A percentile compares a stretch with the other conserved stretches of the same genome.
Conservation (phyloP, 1,140 invertebrate species). For the Drosophila nasuta region DNA sequence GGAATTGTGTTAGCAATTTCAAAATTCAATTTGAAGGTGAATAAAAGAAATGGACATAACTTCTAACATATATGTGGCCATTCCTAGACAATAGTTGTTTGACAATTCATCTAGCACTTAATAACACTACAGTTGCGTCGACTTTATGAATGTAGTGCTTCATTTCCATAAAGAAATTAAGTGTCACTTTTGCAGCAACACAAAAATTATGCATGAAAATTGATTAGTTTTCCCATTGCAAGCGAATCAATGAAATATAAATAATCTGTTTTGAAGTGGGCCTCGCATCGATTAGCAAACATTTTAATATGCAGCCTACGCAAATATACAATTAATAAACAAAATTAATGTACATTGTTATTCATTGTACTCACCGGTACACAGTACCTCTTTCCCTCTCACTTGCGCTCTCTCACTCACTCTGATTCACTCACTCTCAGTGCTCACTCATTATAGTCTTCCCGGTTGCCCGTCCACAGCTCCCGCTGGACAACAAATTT, state of each 20-base stretch:
- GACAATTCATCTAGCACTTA: background rate
- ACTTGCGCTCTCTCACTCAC: background rate
- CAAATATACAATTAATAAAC: constrained; percentile 80
- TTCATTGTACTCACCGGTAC: constrained; percentile 63
- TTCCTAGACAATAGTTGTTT: background rate
- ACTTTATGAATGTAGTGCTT: background rate
- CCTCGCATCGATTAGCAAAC: constrained; percentile 68
- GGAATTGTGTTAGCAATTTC: too few relatives aligned
- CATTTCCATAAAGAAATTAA: background rate
- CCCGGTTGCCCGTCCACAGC: background rate
- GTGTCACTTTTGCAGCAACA: background rate
- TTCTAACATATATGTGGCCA: background rate
- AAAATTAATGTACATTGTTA: constrained; percentile 83
- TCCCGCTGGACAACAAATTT: constrained; percentile 67
- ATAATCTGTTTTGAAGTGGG: constrained; percentile 61
- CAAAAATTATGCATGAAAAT: constrained; percentile 11
- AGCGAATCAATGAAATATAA: constrained; percentile 42
- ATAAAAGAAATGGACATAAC: too few relatives aligned
- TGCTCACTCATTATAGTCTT: background rate
- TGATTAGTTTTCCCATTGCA: constrained; percentile 18
- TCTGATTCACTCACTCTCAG: background rate
- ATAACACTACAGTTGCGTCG: background rate
- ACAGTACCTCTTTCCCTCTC: background rate
- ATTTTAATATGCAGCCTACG: constrained; percentile 75
- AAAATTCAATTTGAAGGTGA: too few relatives aligned